Percentiles rank a stretch among this genome's conserved stretches.
Evolutionary conservation across 37 sponge, comb jelly and placozoan species (phyloP).

Genomic region (Spongia lamella): DNA sequence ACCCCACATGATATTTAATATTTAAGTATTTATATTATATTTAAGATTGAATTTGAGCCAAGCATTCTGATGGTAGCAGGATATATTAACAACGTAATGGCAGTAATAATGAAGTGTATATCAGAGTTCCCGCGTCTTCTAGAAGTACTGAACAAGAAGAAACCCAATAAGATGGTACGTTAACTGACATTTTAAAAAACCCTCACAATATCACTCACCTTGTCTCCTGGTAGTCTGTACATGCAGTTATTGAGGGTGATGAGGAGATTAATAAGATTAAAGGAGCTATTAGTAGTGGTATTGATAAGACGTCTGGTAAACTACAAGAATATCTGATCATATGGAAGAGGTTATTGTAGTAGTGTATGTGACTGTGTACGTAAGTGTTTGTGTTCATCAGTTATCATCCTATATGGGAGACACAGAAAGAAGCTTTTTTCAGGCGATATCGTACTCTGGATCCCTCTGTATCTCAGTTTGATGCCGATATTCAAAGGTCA

Average conservation of each 20-base stretch:
- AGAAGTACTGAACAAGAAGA: slow-evolving; percentile 73
- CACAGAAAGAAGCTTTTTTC: slow-evolving; percentile 92
- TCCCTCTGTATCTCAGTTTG: slow-evolving; percentile 86
- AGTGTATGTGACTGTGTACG: slow-evolving; percentile 7
- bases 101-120: slow-evolving; percentile 60
- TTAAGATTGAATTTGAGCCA: slow-evolving; percentile 84
- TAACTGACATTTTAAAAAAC: not conserved
- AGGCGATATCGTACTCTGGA: slow-evolving; percentile 82
- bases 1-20: not conserved
- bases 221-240: slow-evolving; percentile 60
- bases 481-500: slow-evolving; percentile 71
- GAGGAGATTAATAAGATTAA: slow-evolving; percentile 90
- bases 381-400: slow-evolving; percentile 26
- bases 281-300: slow-evolving; percentile 61
- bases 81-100: slow-evolving; percentile 63
- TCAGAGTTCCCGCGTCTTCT: slow-evolving; percentile 77
- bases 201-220: not conserved
- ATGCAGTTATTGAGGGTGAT: slow-evolving; percentile 78
- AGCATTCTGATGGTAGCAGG: slow-evolving; percentile 65
- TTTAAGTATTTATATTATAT: not conserved
- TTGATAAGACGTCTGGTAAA: slow-evolving; percentile 54
- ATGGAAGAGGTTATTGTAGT: slow-evolving; percentile 71
- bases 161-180: slow-evolving; percentile 19
- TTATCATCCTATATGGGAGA: slow-evolving; percentile 64
- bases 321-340: slow-evolving; percentile 57